phyloP scores from a whole-genome alignment of 2,888 invertebrate species.

The Thereva nobilitata region DNA sequence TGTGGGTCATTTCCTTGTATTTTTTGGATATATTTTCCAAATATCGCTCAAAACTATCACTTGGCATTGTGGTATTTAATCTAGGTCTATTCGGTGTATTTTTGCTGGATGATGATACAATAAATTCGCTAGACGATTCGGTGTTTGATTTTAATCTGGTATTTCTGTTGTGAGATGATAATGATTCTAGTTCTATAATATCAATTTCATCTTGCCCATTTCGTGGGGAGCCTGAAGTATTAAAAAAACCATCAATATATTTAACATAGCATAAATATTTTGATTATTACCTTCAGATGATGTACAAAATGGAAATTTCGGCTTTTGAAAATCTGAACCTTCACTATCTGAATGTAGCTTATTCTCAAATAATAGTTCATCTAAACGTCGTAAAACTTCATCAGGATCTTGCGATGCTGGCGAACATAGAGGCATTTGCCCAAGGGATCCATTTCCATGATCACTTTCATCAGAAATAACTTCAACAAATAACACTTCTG shows the following conservation, averaged over 20 bases:
- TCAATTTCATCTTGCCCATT: background rate
- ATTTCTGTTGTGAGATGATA: constrained; percentile 17
- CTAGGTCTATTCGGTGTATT: constrained; percentile 4
- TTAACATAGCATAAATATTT: too few species aligned
- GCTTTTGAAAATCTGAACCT: too few species aligned
- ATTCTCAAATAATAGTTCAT: too few species aligned
- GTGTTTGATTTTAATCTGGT: constrained; percentile 18
- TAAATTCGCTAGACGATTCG: constrained; percentile 56
- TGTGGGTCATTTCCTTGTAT: constrained; percentile 51
- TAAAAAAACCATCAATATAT: too few species aligned
- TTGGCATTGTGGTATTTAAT: constrained; percentile 51
- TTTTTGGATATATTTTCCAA: constrained; percentile 49
- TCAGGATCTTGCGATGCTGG: too few species aligned
- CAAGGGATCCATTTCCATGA: background rate
- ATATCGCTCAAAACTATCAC: constrained; percentile 52
- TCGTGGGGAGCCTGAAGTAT: background rate
- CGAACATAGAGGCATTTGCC: too few species aligned
- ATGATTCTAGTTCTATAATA: constrained; percentile 14
- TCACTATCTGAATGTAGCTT: too few species aligned
- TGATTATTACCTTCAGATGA: too few species aligned
- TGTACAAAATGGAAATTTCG: too few species aligned
- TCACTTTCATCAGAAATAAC: constrained; percentile 22
- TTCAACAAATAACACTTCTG: constrained; percentile 20
- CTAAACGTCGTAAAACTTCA: too few species aligned
- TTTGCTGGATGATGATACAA: constrained; percentile 50